Evolutionary conservation across 2,113 vertebrate genomes (phyloP), one percentile per base, ranked within the genome.

Genomic region (Zosterops japonicus): DNA sequence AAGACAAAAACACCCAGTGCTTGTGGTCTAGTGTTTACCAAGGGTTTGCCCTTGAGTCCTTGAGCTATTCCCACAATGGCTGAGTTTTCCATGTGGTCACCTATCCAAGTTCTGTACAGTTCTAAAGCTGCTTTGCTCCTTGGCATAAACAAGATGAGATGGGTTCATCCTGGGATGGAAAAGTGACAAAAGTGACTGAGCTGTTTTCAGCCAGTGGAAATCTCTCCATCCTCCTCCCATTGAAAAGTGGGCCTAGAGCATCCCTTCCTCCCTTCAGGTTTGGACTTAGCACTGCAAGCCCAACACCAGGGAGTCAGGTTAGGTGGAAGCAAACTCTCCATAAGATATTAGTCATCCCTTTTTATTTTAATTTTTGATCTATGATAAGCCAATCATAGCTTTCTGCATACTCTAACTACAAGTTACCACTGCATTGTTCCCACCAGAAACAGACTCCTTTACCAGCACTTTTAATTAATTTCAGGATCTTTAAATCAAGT

Each of bases 401-500:
- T 85, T 75, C 41, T 74, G 11, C 39, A 33, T 72, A 44, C 5
- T 25, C 23, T 63, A 70, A 57, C 11, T 28, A 55, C 4, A 70
- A 92, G 24, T 71, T 83, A 53, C 49, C 55, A 52, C 13, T 67
- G 4, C 70, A 57, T 50, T 87, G 64, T 68, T 95, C 50, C 47
- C 71, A 75, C 21, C n/a, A 81, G 75, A 74, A 88, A 83, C 11
- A 86, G n/a, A n/a, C 56, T 92, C 10, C 8, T 90, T 86, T 85
- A 64, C 7, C 23, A 77, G 46, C 35, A 68, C 28, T 89, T 89
- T 89, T 87, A 81, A 95, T 90, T 93, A 89, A 94, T 92, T 87
- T 95, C 93, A 93, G 60, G 41, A 64, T 71, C 60, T 81, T 92
- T 84, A 93, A 97, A 94, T 96, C 72, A 92, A 83, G 28, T 90